These are phyloP conservation scores for Nesoenas mayeri DNA, from an alignment of 2,113 vertebrate species.

Conservation along the genomic window DNA sequence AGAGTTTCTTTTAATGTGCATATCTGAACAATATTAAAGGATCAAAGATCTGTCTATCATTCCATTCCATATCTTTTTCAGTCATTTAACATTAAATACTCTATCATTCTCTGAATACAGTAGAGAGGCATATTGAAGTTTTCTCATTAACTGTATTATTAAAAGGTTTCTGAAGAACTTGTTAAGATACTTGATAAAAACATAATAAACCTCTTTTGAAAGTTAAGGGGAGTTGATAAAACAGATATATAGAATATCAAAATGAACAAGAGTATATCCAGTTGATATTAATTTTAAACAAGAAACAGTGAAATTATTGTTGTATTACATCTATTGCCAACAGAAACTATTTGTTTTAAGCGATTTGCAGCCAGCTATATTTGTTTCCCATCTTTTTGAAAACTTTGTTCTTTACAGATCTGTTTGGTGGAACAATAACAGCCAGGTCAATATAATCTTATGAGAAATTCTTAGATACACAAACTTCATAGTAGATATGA, in stretches of 20 bases:
- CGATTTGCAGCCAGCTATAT: background rate
- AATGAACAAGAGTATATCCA: background rate
- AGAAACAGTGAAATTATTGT: background rate
- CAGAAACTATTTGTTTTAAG: background rate
- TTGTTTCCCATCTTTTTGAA: background rate
- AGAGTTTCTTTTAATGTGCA: background rate
- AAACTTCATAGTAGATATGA: background rate
- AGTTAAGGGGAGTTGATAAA: background rate
- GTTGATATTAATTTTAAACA: background rate
- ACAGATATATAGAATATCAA: background rate
- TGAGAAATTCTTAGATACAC: background rate
- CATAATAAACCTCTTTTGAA: background rate
- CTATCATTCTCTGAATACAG: background rate
- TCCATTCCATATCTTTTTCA: background rate
- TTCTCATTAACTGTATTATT: conserved; percentile 6
- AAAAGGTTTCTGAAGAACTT: conserved; percentile 15
- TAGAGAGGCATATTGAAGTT: background rate
- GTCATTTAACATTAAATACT: conserved; percentile 45
- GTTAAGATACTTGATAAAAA: conserved; percentile 24
- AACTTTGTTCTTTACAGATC: background rate
- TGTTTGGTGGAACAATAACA: background rate
- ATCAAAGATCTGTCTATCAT: conserved; percentile 37
- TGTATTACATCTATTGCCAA: background rate
- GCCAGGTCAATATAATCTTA: background rate
- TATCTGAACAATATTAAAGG: conserved; percentile 5